These are phyloP conservation scores for Syngnathus rostellatus DNA, from an alignment of 2,797 vertebrate species.

Conservation along the genomic window DNA sequence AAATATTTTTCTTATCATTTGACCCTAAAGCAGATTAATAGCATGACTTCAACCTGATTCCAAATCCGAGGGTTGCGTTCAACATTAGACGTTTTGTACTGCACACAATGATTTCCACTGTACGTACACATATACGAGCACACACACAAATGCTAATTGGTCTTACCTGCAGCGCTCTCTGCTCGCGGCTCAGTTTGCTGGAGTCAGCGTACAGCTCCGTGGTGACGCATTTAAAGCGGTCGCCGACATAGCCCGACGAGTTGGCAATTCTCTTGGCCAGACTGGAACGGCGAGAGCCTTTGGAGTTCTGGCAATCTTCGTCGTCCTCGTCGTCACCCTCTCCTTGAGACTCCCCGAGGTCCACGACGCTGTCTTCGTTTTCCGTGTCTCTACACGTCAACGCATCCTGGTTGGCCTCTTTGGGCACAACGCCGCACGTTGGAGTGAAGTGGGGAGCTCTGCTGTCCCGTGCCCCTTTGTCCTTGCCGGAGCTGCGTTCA, in stretches of 20 bases:
- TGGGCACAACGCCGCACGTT: constrained; percentile 63
- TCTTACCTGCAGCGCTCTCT: constrained; percentile 96
- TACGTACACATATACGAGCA: constrained; percentile 12
- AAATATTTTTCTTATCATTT: neutral
- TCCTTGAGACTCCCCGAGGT: constrained; percentile 64
- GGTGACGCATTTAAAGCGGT: constrained; percentile 96
- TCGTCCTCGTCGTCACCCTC: constrained; percentile 75
- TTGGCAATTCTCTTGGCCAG: constrained; percentile 95
- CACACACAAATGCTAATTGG: constrained; percentile 7
- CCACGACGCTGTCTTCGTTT: constrained; percentile 59
- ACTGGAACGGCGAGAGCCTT: constrained; percentile 80
- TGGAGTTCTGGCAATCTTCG: constrained; percentile 66
- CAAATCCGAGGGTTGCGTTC: neutral
- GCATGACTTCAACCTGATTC: neutral
- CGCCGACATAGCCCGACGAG: constrained; percentile 94
- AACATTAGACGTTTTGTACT: constrained; percentile 9
- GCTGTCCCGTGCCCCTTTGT: constrained; percentile 46
- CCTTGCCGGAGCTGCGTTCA: constrained; percentile 62
- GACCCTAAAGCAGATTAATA: neutral
- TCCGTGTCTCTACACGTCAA: constrained; percentile 50
- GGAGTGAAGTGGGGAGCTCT: constrained; percentile 16
- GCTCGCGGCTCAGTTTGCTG: constrained; percentile 96
- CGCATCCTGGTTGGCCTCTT: constrained; percentile 61
- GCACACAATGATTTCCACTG: neutral
- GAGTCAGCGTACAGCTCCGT: constrained; percentile 96